Percentiles rank a stretch among this genome's conserved stretches.
These are phyloP conservation scores for Magallana nippona DNA, from an alignment of 2,888 invertebrate genomes.

Conservation along the genomic window DNA sequence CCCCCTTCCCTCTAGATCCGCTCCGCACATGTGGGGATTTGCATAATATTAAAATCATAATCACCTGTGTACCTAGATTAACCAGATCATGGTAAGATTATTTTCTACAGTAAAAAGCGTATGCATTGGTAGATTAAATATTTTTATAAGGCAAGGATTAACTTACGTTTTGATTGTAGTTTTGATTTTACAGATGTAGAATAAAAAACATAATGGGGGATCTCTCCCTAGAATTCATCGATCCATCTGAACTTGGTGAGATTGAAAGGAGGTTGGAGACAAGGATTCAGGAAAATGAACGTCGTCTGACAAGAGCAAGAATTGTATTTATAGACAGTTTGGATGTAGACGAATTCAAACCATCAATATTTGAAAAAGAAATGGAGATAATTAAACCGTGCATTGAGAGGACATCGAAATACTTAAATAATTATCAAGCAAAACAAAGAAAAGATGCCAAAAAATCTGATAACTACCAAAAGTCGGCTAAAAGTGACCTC, in stretches of 20 bases:
- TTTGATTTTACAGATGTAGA: not conserved
- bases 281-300: not conserved
- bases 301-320: not conserved
- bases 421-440: not conserved
- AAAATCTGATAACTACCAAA: not conserved
- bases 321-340: not conserved
- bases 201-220: not conserved
- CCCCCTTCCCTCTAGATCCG: too few species aligned
- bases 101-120: too few species aligned
- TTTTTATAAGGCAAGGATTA: too few species aligned
- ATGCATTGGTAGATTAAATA: too few species aligned
- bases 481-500: not conserved
- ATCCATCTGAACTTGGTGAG: not conserved
- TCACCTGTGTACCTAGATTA: too few species aligned
- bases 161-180: not conserved
- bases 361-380: slow-evolving; percentile 6
- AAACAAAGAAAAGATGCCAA: not conserved
- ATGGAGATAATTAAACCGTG: not conserved
- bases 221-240: not conserved
- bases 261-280: not conserved
- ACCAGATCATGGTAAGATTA: too few species aligned
- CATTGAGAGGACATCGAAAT: not conserved
- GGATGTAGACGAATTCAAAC: not conserved
- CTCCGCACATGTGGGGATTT: too few species aligned
- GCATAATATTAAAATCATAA: too few species aligned